Percentiles rank a stretch among this genome's conserved stretches.
These are phyloP conservation scores for Brenthis hecate DNA, from an alignment of 2,888 invertebrate genomes.

Conservation along the genomic window DNA sequence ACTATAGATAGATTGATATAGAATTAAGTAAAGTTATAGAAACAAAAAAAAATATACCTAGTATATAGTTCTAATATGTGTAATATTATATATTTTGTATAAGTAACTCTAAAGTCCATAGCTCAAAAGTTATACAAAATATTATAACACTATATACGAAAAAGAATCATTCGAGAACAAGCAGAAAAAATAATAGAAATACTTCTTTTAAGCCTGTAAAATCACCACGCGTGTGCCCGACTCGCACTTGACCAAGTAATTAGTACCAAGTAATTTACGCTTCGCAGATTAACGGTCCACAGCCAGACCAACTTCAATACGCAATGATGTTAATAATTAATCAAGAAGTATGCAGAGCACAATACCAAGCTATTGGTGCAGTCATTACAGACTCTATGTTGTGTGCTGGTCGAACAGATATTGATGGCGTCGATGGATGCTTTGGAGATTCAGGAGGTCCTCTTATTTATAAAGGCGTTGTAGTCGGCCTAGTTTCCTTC, in stretches of 20 bases:
- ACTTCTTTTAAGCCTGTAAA: not conserved
- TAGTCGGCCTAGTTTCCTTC: constrained; percentile 71
- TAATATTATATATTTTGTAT: too few species aligned
- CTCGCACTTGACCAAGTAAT: too few species aligned
- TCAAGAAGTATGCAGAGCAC: constrained; percentile 56
- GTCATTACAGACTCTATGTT: constrained; percentile 67
- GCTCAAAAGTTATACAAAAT: too few species aligned
- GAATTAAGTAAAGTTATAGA: too few species aligned
- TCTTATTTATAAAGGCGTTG: constrained; percentile 68
- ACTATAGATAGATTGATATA: too few species aligned
- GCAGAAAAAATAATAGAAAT: not conserved
- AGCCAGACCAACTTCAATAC: constrained; percentile 68
- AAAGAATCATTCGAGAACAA: not conserved
- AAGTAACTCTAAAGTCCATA: too few species aligned
- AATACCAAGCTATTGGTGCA: constrained; percentile 64
- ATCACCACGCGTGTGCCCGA: too few species aligned
- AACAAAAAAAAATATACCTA: too few species aligned
- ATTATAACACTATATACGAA: not conserved
- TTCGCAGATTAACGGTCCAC: constrained; percentile 59
- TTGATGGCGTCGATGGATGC: constrained; percentile 70
- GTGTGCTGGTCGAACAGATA: constrained; percentile 66
- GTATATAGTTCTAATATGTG: too few species aligned
- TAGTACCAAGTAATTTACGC: not conserved
- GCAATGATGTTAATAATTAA: constrained; percentile 60
- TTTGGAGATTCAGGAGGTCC: constrained; percentile 76